Evolutionary conservation across 2,113 vertebrate species (phyloP).

Genomic region (Pituophis catenifer): DNA sequence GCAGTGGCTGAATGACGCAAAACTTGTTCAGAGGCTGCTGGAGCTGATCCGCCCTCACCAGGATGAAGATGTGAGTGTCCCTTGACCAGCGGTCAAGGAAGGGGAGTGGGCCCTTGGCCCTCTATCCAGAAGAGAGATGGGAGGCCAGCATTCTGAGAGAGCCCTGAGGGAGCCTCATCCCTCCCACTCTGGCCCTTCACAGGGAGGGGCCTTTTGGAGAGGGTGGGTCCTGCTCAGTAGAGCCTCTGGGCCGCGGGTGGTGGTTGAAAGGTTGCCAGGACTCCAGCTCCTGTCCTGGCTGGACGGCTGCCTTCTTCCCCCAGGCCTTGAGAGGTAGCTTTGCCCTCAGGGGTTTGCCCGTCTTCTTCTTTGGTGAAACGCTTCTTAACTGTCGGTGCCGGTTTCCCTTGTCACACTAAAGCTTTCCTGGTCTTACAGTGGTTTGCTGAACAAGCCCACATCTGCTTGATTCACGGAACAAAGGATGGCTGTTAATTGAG

Average conservation of each 20-base stretch:
- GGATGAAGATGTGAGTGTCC: slow-evolving; percentile 88
- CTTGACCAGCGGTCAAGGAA: fast-evolving
- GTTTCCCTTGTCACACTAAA: neutral
- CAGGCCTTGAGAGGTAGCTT: too few relatives aligned
- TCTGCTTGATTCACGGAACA: neutral
- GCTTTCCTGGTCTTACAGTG: neutral
- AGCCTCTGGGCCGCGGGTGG: neutral
- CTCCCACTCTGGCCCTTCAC: neutral
- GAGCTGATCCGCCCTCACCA: slow-evolving; percentile 86
- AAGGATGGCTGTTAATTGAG: neutral
- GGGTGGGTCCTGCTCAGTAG: neutral
- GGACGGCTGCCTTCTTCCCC: neutral
- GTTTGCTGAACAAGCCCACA: neutral
- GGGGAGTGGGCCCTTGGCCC: too few relatives aligned
- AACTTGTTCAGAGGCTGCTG: slow-evolving; percentile 87
- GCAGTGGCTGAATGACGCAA: slow-evolving; percentile 94
- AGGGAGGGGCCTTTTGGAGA: neutral
- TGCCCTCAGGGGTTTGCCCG: fast-evolving
- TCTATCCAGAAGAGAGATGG: neutral
- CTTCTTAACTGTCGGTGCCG: neutral
- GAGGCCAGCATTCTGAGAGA: neutral
- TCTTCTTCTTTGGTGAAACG: neutral
- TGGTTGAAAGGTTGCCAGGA: fast-evolving
- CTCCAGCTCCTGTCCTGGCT: neutral
- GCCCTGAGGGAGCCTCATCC: neutral